phyloP scores from a whole-genome alignment of 2,888 invertebrate genomes.

The Halictus quadricinctus region DNA sequence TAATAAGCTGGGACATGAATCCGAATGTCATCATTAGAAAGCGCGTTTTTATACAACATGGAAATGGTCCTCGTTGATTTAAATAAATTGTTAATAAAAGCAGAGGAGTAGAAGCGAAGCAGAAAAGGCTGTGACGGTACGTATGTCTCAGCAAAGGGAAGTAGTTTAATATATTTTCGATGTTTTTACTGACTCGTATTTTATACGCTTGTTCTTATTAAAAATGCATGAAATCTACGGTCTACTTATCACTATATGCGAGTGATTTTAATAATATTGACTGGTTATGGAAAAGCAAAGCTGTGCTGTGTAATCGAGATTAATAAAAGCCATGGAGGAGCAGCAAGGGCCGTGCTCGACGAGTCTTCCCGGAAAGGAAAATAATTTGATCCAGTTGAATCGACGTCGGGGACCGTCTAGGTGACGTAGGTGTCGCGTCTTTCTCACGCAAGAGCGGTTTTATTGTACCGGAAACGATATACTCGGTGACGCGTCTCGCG shows the following conservation, averaged over 20 bases:
- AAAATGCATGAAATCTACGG: background rate
- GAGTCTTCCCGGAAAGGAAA: background rate
- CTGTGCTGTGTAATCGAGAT: background rate
- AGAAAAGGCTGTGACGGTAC: background rate
- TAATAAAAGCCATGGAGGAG: background rate
- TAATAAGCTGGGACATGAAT: no score
- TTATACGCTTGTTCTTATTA: background rate
- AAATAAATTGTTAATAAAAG: background rate
- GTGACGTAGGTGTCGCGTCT: background rate
- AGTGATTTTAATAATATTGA: background rate
- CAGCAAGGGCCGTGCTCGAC: no score
- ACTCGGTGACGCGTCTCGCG: conserved; percentile 27
- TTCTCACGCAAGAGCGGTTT: conserved; percentile 26
- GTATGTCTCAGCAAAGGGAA: no score
- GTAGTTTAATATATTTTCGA: no score
- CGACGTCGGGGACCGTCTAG: conserved; percentile 13
- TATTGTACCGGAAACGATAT: conserved; percentile 34
- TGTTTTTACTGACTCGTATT: no score
- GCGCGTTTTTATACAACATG: background rate
- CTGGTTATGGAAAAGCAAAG: background rate
- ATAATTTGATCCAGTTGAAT: conserved; percentile 39
- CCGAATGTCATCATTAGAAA: no score
- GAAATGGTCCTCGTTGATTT: background rate
- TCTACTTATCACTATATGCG: background rate
- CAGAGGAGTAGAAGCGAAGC: background rate